Evolutionary conservation across 1,140 invertebrate species (phyloP), one percentile per base, ranked within the genome.

Genomic region (Himalopsyche phryganea): DNA sequence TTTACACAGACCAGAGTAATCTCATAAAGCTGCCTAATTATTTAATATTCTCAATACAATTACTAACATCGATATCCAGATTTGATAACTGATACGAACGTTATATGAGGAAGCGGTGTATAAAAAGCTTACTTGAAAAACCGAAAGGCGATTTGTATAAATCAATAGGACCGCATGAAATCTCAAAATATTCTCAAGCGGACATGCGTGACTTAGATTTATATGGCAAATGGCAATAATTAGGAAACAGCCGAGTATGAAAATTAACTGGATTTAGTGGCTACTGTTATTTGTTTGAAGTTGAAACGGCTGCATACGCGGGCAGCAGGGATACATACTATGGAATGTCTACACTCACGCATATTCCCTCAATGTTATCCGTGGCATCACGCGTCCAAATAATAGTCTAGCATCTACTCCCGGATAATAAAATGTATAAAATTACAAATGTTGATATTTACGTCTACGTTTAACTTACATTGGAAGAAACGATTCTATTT

Each of bases 371-470:
- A 58, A 58, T 50, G 55, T 58, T 58, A 63, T 63, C 56, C 61
- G 55, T 55, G 56, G 61, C 51, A 58, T 60, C 56, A 48, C 46
- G 51, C 47, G 50, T 63, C 50, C 52, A 55, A 48, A 55, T 55
- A 48, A 58, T 63, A 45, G n/a, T 63, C 61, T 63, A 64, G 58
- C 58, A 60, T 64, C 58, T 64, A 64, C 52, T 57, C 57, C 52
- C 55, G 53, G 50, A 57, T 60, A 60, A 57, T 63, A 56, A 51
- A 51, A 49, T 54, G 61, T 64, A 64, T 64, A 64, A 64, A 64
- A 64, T 64, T 64, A 64, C 61, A 64, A 64, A 64, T 60, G 61
- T 56, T 64, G 57, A 64, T 64, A 60, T 64, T 63, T 59, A 63
- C 42, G 50, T 55, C 57, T 63, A 63, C 58, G 32, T 47, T 46